Conservation (phyloP, 2,797 vertebrate genomes). For the Austrolebias charrua region DNA sequence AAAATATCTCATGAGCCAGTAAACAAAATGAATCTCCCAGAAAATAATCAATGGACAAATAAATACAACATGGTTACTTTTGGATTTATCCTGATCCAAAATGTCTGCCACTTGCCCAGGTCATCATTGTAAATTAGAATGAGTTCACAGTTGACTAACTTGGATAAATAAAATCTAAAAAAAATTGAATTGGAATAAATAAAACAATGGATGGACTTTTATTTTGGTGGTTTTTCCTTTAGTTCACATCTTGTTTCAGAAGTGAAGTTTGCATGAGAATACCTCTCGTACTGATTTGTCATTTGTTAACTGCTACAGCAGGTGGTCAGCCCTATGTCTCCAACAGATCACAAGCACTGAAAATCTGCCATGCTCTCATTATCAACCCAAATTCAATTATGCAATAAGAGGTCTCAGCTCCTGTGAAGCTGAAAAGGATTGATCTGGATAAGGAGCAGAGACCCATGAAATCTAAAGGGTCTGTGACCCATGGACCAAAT, state of each 20-base stretch:
- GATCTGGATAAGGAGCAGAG: constrained; percentile 74
- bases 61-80: too few relatives aligned
- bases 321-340: constrained; percentile 39
- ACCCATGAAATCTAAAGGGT: constrained; percentile 69
- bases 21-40: too few relatives aligned
- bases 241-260: background rate
- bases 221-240: background rate
- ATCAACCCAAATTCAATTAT: constrained; percentile 72
- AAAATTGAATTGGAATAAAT: too few relatives aligned
- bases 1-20: too few relatives aligned
- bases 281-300: constrained; percentile 37
- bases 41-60: too few relatives aligned
- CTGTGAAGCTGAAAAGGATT: constrained; percentile 67
- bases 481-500: constrained; percentile 69
- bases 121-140: too few relatives aligned
- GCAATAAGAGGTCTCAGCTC: constrained; percentile 61
- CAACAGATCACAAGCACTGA: constrained; percentile 55
- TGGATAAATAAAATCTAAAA: too few relatives aligned
- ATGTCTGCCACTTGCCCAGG: too few relatives aligned
- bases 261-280: constrained; percentile 19
- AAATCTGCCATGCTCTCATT: constrained; percentile 63
- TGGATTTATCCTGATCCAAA: too few relatives aligned
- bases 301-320: constrained; percentile 41
- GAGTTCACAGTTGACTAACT: too few relatives aligned
- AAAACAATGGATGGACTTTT: too few relatives aligned